Percentiles rank a stretch among this genome's conserved stretches.
These are phyloP conservation scores for Spea multiplicata DNA, from an alignment of 2,113 vertebrate genomes.

Conservation along the genomic window DNA sequence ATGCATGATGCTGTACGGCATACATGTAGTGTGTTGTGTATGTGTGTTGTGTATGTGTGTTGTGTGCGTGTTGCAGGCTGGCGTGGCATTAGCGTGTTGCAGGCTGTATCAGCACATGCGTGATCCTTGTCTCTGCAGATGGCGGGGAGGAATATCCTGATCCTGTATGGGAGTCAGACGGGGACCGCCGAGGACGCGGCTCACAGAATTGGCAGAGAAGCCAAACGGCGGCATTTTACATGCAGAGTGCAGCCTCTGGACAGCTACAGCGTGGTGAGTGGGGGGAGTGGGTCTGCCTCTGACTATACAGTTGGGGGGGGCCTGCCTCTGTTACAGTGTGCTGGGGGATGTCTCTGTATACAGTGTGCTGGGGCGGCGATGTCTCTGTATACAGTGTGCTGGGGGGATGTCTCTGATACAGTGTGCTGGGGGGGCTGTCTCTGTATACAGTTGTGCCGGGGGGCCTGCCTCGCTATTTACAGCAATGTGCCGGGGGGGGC, in stretches of 20 bases:
- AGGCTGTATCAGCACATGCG: background rate
- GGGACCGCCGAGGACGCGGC: conserved; percentile 87
- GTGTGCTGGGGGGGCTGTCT: no score
- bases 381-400: no score
- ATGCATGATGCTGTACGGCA: background rate
- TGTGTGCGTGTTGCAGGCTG: background rate
- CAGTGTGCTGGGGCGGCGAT: no score
- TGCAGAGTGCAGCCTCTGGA: conserved; percentile 78
- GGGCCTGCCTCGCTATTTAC: no score
- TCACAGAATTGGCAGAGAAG: conserved; percentile 79
- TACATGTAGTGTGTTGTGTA: background rate
- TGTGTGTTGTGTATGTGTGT: no score
- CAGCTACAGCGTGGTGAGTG: conserved; percentile 78
- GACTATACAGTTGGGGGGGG: background rate
- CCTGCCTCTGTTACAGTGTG: background rate
- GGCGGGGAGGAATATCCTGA: conserved; percentile 62
- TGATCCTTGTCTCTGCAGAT: conserved; percentile 54
- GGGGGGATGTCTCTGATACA: no score
- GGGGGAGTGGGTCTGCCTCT: no score
- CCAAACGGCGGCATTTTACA: conserved; percentile 67
- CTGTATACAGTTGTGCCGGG: no score
- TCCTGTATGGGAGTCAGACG: conserved; percentile 92
- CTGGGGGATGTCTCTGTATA: no score
- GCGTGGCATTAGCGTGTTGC: background rate
- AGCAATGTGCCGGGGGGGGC: no score